A percentile compares a stretch with the other conserved stretches of the same genome.
phyloP scores from a whole-genome alignment of 2,888 invertebrate genomes.

The Tupiocoris notatus region DNA sequence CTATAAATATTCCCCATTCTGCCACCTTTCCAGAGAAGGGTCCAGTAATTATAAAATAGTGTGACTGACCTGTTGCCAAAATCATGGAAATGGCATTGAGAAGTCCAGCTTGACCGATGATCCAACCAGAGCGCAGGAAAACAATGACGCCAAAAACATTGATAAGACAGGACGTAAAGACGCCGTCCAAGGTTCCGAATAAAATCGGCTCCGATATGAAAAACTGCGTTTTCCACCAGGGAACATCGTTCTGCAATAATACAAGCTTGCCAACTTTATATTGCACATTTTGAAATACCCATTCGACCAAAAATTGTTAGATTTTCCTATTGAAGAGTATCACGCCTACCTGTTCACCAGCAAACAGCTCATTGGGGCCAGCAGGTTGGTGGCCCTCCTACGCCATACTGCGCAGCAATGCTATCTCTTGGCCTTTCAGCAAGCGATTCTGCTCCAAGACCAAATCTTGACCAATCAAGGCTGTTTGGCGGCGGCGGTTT shows the following conservation, averaged over 20 bases:
- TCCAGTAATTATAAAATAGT: no score
- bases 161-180: constrained; percentile 94
- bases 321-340: neutral
- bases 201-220: constrained; percentile 93
- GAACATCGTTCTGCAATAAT: constrained; percentile 67
- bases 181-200: constrained; percentile 98
- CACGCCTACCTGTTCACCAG: constrained; percentile 75
- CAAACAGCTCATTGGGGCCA: constrained; percentile 86
- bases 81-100: constrained; percentile 77
- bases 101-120: constrained; percentile 87
- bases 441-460: constrained; percentile 56
- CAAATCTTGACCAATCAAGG: constrained; percentile 60
- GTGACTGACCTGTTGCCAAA: constrained; percentile 76
- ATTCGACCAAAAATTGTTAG: neutral
- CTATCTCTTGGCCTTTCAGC: constrained; percentile 30
- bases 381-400: constrained; percentile 75
- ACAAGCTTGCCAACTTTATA: constrained; percentile 17
- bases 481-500: constrained; percentile 43
- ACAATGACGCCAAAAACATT: constrained; percentile 98
- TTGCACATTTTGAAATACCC: no score
- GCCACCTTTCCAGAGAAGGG: no score
- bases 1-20: no score
- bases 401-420: constrained; percentile 44
- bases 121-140: constrained; percentile 95
- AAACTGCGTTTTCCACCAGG: constrained; percentile 97